Base-by-base conservation (phyloP, 2,888 invertebrate species). In the Drosophila mettleri region DNA sequence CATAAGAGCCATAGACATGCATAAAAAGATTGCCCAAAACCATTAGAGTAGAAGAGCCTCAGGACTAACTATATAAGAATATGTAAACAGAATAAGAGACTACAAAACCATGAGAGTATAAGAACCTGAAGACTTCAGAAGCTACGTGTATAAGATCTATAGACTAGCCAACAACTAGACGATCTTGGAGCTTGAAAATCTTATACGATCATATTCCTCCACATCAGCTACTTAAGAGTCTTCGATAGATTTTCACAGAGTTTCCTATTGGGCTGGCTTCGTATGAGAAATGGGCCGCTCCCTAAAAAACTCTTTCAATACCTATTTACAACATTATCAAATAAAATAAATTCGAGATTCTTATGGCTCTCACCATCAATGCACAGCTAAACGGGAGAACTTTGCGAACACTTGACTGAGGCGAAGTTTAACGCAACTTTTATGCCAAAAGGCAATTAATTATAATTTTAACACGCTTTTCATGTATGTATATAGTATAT, bases 401-500 rank as follows among this genome's bases (percentile, higher is more conserved):
- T 24, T 45, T 6, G 10, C 36, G 14, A 31, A 8, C 22, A 59
- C 38, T 65, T 43, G 27, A 33, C 52, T 53, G 43, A 12, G 29
- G 18, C 9, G 38, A 52, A 49, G 51, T 22, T 64, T n/a, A 31
- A 24, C 36, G 52, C 16, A 38, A 52, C 57, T 73, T 64, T 69
- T 58, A 64, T 60, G 57, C 18, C 16, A 60, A 60, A 67, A 51
- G 63, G 49, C 69, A 78, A 87, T 82, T 87, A 87, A 85, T 87
- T 85, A 87, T 59, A 59, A 54, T 53, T 51, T 67, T 43, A 69
- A 53, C 58, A 72, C 55, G 64, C 69, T 57, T 69, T 52, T 34
- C 33, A 39, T 41, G 53, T 39, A 27, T 38, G 1, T 24, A 10
- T 8, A 31, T 27, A 41, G 10, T 43, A 52, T 61, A 14, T 36